Percentiles rank a stretch among this genome's conserved stretches.
These are phyloP conservation scores for Dipus sagitta DNA, from an alignment of 2,797 vertebrate genomes.

Conservation along the genomic window DNA sequence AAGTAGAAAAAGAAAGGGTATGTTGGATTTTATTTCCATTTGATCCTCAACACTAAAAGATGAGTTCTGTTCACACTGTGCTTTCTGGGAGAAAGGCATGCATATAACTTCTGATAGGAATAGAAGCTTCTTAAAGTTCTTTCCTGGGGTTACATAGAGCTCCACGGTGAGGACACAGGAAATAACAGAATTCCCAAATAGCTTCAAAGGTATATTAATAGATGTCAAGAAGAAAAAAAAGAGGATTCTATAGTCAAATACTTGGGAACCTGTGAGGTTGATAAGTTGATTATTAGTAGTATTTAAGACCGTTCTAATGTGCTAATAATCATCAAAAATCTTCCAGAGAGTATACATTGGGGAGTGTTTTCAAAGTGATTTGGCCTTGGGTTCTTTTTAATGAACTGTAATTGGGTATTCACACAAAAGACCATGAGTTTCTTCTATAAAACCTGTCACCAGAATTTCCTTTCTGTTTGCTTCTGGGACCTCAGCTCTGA, in stretches of 20 bases:
- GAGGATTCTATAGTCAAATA: not conserved
- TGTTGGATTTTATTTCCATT: slow-evolving; percentile 25
- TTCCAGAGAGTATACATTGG: not conserved
- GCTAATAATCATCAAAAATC: not conserved
- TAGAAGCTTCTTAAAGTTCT: not conserved
- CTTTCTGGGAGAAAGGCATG: not conserved
- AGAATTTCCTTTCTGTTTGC: not conserved
- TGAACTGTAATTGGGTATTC: not conserved
- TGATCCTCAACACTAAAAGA: slow-evolving; percentile 33
- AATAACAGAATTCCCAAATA: not conserved
- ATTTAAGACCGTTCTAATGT: not conserved
- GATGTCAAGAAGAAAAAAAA: not conserved
- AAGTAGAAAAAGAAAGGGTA: not conserved
- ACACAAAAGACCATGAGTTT: not conserved
- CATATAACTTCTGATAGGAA: not conserved
- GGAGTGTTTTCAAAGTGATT: not conserved
- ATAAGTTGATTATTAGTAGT: not conserved
- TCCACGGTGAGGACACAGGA: not conserved
- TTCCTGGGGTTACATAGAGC: not conserved
- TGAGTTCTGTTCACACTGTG: not conserved
- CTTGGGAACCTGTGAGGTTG: not conserved
- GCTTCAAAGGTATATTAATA: not conserved
- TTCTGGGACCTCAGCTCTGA: not conserved
- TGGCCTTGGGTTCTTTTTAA: not conserved
- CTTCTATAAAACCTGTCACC: not conserved